Conservation (phyloP, 2,888 invertebrate genomes). For the Quadriops clusia region DNA sequence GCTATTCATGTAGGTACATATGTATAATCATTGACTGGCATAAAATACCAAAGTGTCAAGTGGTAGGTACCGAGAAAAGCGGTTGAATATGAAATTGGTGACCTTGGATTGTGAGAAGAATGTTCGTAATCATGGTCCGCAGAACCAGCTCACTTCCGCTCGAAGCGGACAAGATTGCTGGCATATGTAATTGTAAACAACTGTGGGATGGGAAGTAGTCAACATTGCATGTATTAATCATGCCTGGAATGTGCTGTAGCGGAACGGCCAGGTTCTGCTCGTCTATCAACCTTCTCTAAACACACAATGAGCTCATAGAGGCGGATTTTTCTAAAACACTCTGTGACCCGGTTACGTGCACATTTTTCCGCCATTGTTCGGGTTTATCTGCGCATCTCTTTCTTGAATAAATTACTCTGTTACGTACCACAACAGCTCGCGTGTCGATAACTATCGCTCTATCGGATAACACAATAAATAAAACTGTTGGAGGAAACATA, state of each 20-base stretch:
- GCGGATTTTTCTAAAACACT: constrained; percentile 12
- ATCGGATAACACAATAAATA: too few species aligned
- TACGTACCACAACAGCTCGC: too few species aligned
- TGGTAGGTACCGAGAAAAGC: too few species aligned
- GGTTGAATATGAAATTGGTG: too few species aligned
- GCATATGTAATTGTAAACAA: constrained; percentile 21
- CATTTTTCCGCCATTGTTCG: constrained; percentile 13
- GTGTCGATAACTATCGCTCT: too few species aligned
- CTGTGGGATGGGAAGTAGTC: constrained; percentile 23
- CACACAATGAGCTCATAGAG: constrained; percentile 14
- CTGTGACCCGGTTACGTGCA: constrained; percentile 20
- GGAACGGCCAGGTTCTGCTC: constrained; percentile 20
- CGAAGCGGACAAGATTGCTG: constrained; percentile 15
- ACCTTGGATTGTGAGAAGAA: constrained; percentile 22
- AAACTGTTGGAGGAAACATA: too few species aligned
- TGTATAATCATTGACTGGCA: too few species aligned
- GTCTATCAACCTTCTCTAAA: constrained; percentile 11
- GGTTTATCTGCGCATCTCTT: constrained; percentile 8
- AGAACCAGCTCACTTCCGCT: constrained; percentile 13
- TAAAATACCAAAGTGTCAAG: too few species aligned
- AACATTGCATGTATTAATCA: constrained; percentile 18
- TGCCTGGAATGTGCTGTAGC: constrained; percentile 19
- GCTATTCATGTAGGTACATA: too few species aligned
- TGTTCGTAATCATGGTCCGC: constrained; percentile 14
- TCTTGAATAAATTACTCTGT: constrained; percentile 2